Evolutionary conservation across 2,113 vertebrate species (phyloP), one percentile per base, ranked within the genome.

Genomic region (Psittacula cyanocephala): DNA sequence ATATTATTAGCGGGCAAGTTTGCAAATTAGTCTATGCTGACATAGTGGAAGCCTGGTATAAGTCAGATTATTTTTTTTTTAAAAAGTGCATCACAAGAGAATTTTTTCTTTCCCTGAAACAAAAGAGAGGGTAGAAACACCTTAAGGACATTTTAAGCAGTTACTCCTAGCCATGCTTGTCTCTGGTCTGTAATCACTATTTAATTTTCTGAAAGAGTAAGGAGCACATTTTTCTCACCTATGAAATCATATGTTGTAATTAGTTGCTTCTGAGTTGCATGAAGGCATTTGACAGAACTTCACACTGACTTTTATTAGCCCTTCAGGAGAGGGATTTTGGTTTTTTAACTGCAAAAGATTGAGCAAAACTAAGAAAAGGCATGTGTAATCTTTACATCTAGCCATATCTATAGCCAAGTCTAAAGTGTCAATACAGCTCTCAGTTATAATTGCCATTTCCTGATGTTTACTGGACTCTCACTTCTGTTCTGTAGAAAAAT

Each of bases 401-500:
- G 3, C 29, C 22, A 22, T 74, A 22, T 65, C 57, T 59, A 35
- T 59, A 35, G 14, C 57, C 33, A 59, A 59, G 22, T 50, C 43
- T 83, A 62, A 94, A 94, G 79, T 74, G 24, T 55, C 69, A 81
- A 11, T 47, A 46, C 55, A 84, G 5, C 27, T 94, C 35, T 27
- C 33, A 74, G 33, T 16, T 52, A 84, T 28, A 79, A 96, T 14
- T 92, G 22, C 3, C 15, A 9, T 91, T 95, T 93, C 31, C 33
- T 83, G 71, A 57, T 95, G 25, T 93, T 93, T 97, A 95, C 95
- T 91, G 69, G 33, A 74, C 23, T 92, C 20, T 97, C 59, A 28
- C 20, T 93, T 69, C 95, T 97, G 95, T 96, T 97, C 95, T 91
- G 53, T 97, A 99, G 99, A 99, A 93, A 98, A 98, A 93, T 98